Base-by-base conservation (phyloP, 1,140 invertebrate species). In the Atta colombica region DNA sequence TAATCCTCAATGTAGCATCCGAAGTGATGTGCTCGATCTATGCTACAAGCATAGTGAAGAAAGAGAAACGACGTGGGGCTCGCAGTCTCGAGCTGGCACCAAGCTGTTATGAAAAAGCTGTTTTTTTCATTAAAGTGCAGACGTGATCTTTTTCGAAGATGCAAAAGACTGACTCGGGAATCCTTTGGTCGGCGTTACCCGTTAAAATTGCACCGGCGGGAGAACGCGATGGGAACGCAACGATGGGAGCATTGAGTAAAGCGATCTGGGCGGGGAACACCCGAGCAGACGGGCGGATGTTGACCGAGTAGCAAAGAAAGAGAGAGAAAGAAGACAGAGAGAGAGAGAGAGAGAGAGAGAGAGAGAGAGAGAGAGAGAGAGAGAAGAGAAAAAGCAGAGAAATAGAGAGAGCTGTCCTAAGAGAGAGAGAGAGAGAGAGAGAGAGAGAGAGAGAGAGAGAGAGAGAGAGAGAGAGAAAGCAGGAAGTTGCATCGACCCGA, bases 71-170 rank as follows among this genome's bases (percentile, higher is more conserved):
- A 28, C 51, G 10, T n/a, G 21, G 18, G 31, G 3, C 28, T 25
- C 12, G 45, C 28, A 77, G 61, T 75, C 74, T 87, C 74, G 85
- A 89, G 71, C 28, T 35, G 28, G 28, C 45, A n/a, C 53, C 66
- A 53, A 6, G 49, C 25, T 39, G 39, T 60, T 61, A 77, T 63
- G 72, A 77, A 86, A 61, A 88, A 68, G 89, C 89, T 86, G 75
- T 90, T 87, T 69, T 85, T 89, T 90, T 90, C 89, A 90, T 90
- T 90, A 90, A 86, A 90, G 61, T 85, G 77, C 65, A 55, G 65
- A 90, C 80, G 18, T 77, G 90, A 88, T 90, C 89, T 90, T 86
- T 90, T 90, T 90, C 89, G 87, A 87, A 87, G 82, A 88, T 90
- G 85, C 88, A 90, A 90, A 90, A 77, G 89, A 77, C 85, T 61